These are phyloP conservation scores for Oryzias sinensis DNA, from an alignment of 2,797 vertebrate genomes.

Conservation along the genomic window DNA sequence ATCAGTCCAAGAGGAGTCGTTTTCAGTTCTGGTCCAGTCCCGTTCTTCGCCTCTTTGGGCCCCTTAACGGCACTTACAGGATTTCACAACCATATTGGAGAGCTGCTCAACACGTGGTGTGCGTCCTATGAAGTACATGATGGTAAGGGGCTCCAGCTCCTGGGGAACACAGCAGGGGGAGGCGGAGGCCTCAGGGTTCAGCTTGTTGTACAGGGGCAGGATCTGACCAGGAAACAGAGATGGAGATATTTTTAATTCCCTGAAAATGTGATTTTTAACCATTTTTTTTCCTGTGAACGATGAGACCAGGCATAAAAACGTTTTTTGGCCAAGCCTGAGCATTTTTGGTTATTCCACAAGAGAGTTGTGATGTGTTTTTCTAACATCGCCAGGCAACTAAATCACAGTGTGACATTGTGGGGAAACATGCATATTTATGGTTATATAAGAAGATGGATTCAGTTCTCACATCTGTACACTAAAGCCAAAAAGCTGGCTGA, in stretches of 20 bases:
- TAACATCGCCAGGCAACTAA: constrained; percentile 4
- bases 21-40: constrained; percentile 19
- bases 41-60: constrained; percentile 15
- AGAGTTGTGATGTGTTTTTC: constrained; percentile 18
- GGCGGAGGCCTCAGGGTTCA: constrained; percentile 83
- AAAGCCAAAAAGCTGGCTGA: not conserved
- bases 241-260: not conserved
- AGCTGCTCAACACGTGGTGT: constrained; percentile 82
- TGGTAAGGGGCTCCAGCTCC: constrained; percentile 84
- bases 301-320: constrained; percentile 5
- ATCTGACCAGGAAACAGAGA: constrained; percentile 63
- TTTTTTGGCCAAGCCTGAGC: constrained; percentile 12
- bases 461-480: constrained; percentile 7
- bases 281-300: not conserved
- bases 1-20: constrained; percentile 38
- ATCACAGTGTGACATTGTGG: constrained; percentile 17
- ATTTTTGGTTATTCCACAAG: constrained; percentile 13
- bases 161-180: constrained; percentile 84
- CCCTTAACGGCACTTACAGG: constrained; percentile 82
- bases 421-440: constrained; percentile 5
- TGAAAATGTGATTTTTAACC: not conserved
- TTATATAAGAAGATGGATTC: constrained; percentile 16
- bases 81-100: constrained; percentile 85
- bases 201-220: constrained; percentile 83
- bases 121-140: constrained; percentile 82